These are phyloP conservation scores for Myotis daubentonii DNA, from an alignment of 2,797 vertebrate species.

Conservation along the genomic window DNA sequence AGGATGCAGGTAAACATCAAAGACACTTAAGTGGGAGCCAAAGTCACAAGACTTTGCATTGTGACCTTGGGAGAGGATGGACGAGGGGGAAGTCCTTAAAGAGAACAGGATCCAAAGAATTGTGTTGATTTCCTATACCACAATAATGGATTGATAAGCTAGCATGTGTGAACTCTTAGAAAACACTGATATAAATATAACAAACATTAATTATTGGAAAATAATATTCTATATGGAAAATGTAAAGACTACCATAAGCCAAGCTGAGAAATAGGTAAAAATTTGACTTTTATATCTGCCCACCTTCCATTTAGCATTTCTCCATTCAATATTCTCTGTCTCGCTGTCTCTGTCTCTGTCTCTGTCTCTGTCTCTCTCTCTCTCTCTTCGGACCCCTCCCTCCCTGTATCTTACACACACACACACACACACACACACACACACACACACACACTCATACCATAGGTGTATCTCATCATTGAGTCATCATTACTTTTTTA, in stretches of 20 bases:
- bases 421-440: neutral
- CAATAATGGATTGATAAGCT: neutral
- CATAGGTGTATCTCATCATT: neutral
- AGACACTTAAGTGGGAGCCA: neutral
- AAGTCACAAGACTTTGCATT: neutral
- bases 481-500: neutral
- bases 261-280: neutral
- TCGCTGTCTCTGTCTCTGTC: rapidly evolving
- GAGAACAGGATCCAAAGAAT: neutral
- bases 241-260: neutral
- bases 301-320: neutral
- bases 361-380: neutral
- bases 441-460: neutral
- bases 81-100: neutral
- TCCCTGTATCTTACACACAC: neutral
- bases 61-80: neutral
- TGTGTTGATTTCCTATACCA: neutral
- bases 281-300: neutral
- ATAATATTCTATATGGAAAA: neutral
- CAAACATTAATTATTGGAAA: neutral
- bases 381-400: neutral
- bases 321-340: neutral
- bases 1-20: neutral
- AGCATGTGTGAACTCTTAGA: neutral
- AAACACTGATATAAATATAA: neutral